Evolutionary conservation across 2,888 invertebrate genomes (phyloP).

Genomic region (Ramazzottius varieornatus): DNA sequence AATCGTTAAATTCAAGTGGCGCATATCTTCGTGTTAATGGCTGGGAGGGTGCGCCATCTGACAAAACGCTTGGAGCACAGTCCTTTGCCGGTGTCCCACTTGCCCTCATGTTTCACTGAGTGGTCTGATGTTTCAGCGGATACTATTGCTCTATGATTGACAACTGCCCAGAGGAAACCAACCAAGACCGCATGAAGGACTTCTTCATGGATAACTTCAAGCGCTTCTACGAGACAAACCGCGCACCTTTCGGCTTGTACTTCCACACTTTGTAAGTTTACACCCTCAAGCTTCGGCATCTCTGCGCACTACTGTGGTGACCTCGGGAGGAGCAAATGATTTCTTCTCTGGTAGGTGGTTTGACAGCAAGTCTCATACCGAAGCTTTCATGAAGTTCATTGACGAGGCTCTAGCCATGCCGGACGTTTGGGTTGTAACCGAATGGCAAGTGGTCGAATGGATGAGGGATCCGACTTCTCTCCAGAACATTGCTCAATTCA

Average conservation of each 20-base stretch:
- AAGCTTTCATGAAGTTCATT: conserved; percentile 4
- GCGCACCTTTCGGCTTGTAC: conserved; percentile 52
- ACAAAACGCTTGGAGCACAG: too few species aligned
- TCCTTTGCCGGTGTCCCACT: too few species aligned
- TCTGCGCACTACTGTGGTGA: conserved; percentile 8
- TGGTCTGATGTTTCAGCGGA: not conserved
- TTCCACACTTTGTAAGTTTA: conserved; percentile 54
- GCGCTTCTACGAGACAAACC: conserved; percentile 68
- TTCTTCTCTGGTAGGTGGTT: too few species aligned
- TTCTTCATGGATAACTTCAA: conserved; percentile 77
- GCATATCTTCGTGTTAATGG: too few species aligned
- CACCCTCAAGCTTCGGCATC: too few species aligned
- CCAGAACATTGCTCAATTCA: conserved; percentile 9
- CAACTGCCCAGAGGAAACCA: not conserved
- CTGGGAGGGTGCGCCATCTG: too few species aligned
- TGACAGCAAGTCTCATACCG: conserved; percentile 6
- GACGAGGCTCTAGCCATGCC: not conserved
- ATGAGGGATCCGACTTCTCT: conserved; percentile 15
- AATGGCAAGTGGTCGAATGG: conserved; percentile 17
- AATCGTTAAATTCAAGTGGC: too few species aligned
- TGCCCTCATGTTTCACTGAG: too few species aligned
- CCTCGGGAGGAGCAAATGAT: too few species aligned
- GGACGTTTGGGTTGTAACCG: conserved; percentile 18
- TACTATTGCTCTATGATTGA: not conserved
- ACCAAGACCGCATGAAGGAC: conserved; percentile 36